phyloP scores from a whole-genome alignment of 2,888 invertebrate species.

The Zhuqinia jingwanae region DNA sequence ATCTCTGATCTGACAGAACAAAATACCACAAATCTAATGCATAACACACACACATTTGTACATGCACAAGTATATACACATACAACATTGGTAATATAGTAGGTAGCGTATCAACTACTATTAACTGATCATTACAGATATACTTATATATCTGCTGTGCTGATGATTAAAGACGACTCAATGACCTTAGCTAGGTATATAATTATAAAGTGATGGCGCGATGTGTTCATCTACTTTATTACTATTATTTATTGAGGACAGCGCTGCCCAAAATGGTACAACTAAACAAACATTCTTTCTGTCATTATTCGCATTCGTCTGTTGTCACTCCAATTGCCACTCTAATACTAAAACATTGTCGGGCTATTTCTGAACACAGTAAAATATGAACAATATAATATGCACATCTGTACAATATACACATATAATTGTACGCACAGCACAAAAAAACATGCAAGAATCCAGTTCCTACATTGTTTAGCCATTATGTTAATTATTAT shows the following conservation, averaged over 20 bases:
- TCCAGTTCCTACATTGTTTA: too few species aligned
- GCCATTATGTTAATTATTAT: too few species aligned
- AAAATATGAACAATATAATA: too few species aligned
- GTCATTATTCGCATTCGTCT: not conserved
- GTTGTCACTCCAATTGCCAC: constrained; percentile 14
- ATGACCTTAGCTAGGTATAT: not conserved
- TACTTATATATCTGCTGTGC: not conserved
- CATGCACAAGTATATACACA: too few species aligned
- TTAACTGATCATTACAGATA: too few species aligned
- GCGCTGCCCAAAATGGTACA: constrained; percentile 16
- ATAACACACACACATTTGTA: too few species aligned
- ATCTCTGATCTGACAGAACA: not conserved
- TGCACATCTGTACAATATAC: too few species aligned
- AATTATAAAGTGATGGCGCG: not conserved
- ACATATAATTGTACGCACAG: too few species aligned
- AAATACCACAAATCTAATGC: too few species aligned
- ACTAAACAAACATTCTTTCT: not conserved
- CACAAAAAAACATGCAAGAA: too few species aligned
- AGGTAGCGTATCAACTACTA: too few species aligned
- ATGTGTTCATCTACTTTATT: not conserved
- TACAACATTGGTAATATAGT: too few species aligned
- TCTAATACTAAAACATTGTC: constrained; percentile 34
- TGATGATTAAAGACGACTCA: constrained; percentile 30
- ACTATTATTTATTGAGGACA: constrained; percentile 35
- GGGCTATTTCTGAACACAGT: constrained; percentile 23